Evolutionary conservation across 1,140 invertebrate species (phyloP).

Genomic region (Calliphora vicina): DNA sequence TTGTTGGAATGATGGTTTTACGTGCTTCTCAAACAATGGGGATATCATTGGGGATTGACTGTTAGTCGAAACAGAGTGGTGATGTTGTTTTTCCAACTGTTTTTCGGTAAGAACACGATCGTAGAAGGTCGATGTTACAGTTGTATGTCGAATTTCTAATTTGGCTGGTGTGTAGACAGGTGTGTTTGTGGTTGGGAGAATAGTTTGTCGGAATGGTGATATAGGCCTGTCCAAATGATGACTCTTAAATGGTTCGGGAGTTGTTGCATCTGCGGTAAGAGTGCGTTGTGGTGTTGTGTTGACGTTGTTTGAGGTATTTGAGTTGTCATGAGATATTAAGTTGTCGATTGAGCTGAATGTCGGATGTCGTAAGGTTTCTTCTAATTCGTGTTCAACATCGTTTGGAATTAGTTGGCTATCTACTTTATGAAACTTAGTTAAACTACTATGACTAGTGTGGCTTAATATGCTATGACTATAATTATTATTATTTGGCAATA

Average conservation of each 20-base stretch:
- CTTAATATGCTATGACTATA: constrained; percentile 55
- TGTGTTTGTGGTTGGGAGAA: constrained; percentile 38
- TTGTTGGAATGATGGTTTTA: neutral
- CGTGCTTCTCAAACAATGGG: neutral
- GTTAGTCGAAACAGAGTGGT: constrained; percentile 49
- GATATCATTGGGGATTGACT: constrained; percentile 37
- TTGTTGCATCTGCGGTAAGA: neutral
- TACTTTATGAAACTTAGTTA: constrained; percentile 63
- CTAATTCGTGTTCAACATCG: constrained; percentile 45
- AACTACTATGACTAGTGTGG: constrained; percentile 61
- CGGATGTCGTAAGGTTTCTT: constrained; percentile 50
- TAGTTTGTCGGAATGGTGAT: constrained; percentile 52
- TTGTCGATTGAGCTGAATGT: constrained; percentile 37
- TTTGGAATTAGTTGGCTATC: constrained; percentile 62
- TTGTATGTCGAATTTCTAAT: constrained; percentile 61
- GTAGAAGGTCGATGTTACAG: constrained; percentile 61
- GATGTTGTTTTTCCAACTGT: constrained; percentile 55
- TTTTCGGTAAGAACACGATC: constrained; percentile 60
- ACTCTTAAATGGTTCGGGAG: constrained; percentile 37
- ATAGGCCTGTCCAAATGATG: constrained; percentile 41
- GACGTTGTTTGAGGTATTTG: constrained; percentile 33
- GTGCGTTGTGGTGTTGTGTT: neutral
- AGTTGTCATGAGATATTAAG: constrained; percentile 38
- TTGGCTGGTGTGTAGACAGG: constrained; percentile 57
- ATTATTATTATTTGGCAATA: constrained; percentile 61